Evolutionary conservation across 2,888 invertebrate species (phyloP), one percentile per base, ranked within the genome.

Genomic region (Macrostomum cliftonense): DNA sequence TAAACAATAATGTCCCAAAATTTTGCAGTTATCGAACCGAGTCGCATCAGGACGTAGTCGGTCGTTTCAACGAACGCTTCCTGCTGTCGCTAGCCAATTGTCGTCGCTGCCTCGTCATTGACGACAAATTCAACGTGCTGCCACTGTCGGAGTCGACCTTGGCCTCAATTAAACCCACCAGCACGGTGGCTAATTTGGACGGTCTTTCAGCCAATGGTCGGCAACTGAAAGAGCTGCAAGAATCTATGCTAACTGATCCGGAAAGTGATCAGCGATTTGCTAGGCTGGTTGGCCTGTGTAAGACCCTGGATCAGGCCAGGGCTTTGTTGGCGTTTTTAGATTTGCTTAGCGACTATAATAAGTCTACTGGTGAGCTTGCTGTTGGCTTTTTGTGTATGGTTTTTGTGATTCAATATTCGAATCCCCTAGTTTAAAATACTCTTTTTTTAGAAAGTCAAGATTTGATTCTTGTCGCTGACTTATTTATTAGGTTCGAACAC

Each of bases 11-110:
- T 9, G 5, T 28, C 4, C 9, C n/a, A n/a, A n/a, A n/a, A n/a
- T n/a, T n/a, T 9, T 9, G 28, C 28, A 77, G 86, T 58, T 89
- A 84, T 66, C 78, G 93, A 57, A 97, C 95, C 0, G 93, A 95
- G 73, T 83, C 89, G 0, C 85, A 93, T 65, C 79, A 82, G 63
- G 81, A 85, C 62, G 78, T 97, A 14, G 82, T 86, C 13, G 84
- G 86, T 53, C 75, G 95, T 49, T 99, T 99, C 68, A 97, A 97
- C 70, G 95, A 97, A 71, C 77, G 95, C 54, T 86, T 97, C 64
- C 77, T 97, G 14, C 72, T 95, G 1, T 91, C 91, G 0, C 70
- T 97, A 54, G 78, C 85, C 1, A 82, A 84, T 13, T 88, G 89
- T 67, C 76, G 80, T 50, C 77, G 83, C 17, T 89, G 88, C 63